phyloP scores from a whole-genome alignment of 2,888 invertebrate genomes.

The Papilio demoleus region DNA sequence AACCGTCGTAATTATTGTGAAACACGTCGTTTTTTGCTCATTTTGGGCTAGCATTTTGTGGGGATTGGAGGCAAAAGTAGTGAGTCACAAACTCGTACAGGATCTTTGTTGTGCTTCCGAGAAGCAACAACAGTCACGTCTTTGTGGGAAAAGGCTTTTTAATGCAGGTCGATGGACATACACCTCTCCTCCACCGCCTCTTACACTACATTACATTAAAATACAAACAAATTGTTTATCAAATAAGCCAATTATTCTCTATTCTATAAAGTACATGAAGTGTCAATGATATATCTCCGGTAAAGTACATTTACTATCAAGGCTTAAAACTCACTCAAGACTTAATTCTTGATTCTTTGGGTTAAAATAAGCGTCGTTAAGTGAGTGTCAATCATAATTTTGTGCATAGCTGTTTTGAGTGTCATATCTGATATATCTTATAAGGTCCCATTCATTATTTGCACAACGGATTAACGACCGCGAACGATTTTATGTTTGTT shows the following conservation, averaged over 20 bases:
- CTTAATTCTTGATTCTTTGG: too few species aligned
- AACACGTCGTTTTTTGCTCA: slow-evolving; percentile 51
- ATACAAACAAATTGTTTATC: too few species aligned
- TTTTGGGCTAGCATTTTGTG: slow-evolving; percentile 50
- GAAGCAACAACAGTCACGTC: slow-evolving; percentile 71
- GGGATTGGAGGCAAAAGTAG: slow-evolving; percentile 62
- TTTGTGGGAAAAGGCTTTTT: slow-evolving; percentile 77
- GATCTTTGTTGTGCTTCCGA: slow-evolving; percentile 82
- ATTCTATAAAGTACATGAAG: background rate
- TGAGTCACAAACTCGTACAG: slow-evolving; percentile 76
- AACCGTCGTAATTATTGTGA: slow-evolving; percentile 29
- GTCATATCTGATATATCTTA: slow-evolving; percentile 14
- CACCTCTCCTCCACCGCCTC: slow-evolving; percentile 61
- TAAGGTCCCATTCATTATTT: slow-evolving; percentile 28
- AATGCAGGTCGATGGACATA: slow-evolving; percentile 76
- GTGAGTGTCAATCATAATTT: slow-evolving; percentile 22
- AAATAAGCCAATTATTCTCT: too few species aligned
- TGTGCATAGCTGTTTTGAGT: slow-evolving; percentile 8
- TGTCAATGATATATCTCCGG: background rate
- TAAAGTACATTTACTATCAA: background rate
- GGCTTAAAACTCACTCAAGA: background rate
- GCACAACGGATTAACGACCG: slow-evolving; percentile 22
- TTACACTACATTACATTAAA: too few species aligned
- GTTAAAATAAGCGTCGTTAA: slow-evolving; percentile 9
- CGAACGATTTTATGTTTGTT: slow-evolving; percentile 33